Percentiles rank a stretch among this genome's conserved stretches.
These are phyloP conservation scores for Myotis brandtii DNA, from an alignment of 2,113 vertebrate species.

Conservation along the genomic window DNA sequence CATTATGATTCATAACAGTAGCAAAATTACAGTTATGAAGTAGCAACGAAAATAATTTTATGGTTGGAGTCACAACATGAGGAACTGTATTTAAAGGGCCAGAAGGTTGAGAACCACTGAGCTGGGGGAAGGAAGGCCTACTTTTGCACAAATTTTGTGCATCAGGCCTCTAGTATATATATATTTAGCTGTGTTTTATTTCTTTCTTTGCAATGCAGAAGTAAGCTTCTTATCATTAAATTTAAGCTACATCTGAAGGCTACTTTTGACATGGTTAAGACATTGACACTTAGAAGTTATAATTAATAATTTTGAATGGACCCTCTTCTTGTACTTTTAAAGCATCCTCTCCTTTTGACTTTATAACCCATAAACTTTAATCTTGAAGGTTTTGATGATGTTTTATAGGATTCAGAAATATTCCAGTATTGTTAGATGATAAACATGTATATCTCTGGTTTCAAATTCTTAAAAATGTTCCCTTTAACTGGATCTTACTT, in stretches of 20 bases:
- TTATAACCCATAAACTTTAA: background rate
- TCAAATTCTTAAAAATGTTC: background rate
- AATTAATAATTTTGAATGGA: conserved; percentile 17
- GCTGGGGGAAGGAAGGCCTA: no score
- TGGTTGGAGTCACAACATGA: no score
- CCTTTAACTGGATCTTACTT: background rate
- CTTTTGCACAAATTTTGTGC: no score
- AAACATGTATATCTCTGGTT: background rate
- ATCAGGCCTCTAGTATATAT: background rate
- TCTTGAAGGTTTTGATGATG: background rate
- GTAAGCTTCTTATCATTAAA: background rate
- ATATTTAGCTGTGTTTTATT: background rate
- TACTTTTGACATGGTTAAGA: background rate
- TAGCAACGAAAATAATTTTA: no score
- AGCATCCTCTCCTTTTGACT: background rate
- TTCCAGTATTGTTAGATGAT: background rate
- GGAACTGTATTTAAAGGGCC: no score
- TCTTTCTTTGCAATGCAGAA: background rate
- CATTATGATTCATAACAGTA: no score
- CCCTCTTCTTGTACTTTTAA: background rate
- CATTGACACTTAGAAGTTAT: background rate
- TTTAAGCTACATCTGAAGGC: background rate
- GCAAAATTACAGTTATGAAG: no score
- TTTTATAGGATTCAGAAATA: background rate
- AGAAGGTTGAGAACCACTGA: no score